Conservation (phyloP, 64 coral and sea anemone species). For the Pachyseris speciosa region DNA sequence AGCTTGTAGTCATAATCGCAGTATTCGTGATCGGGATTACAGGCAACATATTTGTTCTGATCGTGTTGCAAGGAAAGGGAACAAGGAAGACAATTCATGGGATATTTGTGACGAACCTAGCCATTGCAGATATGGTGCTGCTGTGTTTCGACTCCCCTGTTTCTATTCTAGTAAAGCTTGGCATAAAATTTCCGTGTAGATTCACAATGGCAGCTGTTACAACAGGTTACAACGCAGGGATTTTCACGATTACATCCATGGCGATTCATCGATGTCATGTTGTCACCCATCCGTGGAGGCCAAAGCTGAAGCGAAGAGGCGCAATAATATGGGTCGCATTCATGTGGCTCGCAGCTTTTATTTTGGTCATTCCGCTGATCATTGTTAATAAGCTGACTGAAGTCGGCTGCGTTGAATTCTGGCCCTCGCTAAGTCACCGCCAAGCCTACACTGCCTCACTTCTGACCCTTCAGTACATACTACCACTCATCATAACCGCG, state of each 20-base stretch:
- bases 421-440: conserved; percentile 16
- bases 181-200: too few species aligned
- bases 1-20: too few species aligned
- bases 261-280: conserved; percentile 71
- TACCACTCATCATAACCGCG: conserved; percentile 58
- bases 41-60: too few species aligned
- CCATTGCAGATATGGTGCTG: too few species aligned
- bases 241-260: conserved; percentile 70
- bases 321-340: conserved; percentile 11
- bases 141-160: too few species aligned
- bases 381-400: neutral
- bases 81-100: too few species aligned
- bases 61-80: too few species aligned
- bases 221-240: conserved; percentile 12
- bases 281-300: conserved; percentile 66
- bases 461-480: conserved; percentile 30
- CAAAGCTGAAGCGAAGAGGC: conserved; percentile 12
- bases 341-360: conserved; percentile 44
- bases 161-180: too few species aligned
- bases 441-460: conserved; percentile 51
- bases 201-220: conserved; percentile 37
- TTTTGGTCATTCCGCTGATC: conserved; percentile 32
- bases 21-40: too few species aligned
- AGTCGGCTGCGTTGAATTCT: conserved; percentile 26
- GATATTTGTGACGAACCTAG: too few species aligned